Percentiles rank a stretch among this genome's conserved stretches.
Evolutionary conservation across 2,888 invertebrate species (phyloP).

Genomic region (Coenonympha glycerion): DNA sequence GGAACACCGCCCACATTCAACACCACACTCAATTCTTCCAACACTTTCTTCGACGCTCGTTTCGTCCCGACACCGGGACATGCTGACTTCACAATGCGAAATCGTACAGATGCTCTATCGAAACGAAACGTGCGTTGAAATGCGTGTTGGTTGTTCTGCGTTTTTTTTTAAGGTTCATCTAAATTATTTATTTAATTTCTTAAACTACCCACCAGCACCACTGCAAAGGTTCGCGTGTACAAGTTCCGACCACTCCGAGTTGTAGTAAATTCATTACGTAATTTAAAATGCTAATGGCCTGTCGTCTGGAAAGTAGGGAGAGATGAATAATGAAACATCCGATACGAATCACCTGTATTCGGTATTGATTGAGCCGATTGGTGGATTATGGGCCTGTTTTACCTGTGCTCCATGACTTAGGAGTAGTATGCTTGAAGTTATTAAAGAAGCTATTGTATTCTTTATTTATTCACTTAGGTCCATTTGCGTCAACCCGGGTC

Average conservation of each 20-base stretch:
- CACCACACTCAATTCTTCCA: too few relatives aligned
- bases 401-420: not conserved
- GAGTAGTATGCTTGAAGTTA: not conserved
- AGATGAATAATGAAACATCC: slow-evolving; percentile 61
- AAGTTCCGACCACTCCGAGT: slow-evolving; percentile 19
- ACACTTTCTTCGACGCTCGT: too few relatives aligned
- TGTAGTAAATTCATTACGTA: slow-evolving; percentile 60
- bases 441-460: not conserved
- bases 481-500: too few relatives aligned
- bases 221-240: slow-evolving; percentile 19
- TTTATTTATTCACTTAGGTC: not conserved
- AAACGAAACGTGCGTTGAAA: too few relatives aligned
- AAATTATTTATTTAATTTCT: too few relatives aligned
- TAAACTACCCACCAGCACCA: too few relatives aligned
- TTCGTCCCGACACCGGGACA: too few relatives aligned
- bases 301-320: slow-evolving; percentile 52
- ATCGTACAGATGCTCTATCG: too few relatives aligned
- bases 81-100: too few relatives aligned
- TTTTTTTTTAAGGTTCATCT: too few relatives aligned
- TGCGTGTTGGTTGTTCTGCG: too few relatives aligned
- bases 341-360: slow-evolving; percentile 48
- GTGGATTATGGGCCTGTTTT: slow-evolving; percentile 8
- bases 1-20: too few relatives aligned
- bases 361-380: slow-evolving; percentile 38
- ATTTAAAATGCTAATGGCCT: slow-evolving; percentile 69